These are phyloP conservation scores for Aphyosemion australe DNA, from an alignment of 2,113 vertebrate genomes.

Conservation along the genomic window DNA sequence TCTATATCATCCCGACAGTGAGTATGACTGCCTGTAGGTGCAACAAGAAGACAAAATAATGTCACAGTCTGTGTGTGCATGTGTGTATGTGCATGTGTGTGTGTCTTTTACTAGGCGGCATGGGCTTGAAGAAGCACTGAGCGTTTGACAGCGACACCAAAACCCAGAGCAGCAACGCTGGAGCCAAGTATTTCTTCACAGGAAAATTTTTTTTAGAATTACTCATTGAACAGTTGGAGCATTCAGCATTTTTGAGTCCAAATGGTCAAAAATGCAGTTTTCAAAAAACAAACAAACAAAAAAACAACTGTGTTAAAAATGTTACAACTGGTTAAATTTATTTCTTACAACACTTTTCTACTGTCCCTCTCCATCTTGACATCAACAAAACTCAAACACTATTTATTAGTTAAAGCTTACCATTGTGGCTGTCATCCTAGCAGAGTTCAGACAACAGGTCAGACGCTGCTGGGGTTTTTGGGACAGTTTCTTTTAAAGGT, in stretches of 20 bases:
- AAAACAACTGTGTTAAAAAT: too few relatives aligned
- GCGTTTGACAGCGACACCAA: conserved; percentile 36
- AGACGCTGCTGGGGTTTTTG: not conserved
- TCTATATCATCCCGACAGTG: conserved; percentile 52
- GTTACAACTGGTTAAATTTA: too few relatives aligned
- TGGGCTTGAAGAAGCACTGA: not conserved
- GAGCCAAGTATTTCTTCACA: conserved; percentile 43
- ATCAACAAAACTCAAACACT: not conserved
- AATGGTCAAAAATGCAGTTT: too few relatives aligned
- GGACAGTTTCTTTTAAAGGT: conserved; percentile 14
- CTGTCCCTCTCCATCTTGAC: not conserved
- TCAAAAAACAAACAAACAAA: too few relatives aligned
- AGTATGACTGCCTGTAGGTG: not conserved
- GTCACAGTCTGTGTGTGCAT: too few relatives aligned
- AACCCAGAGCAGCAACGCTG: conserved; percentile 47
- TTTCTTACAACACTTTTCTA: too few relatives aligned
- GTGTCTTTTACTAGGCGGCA: conserved; percentile 3
- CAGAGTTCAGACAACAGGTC: not conserved
- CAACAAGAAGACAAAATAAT: not conserved
- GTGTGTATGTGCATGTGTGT: too few relatives aligned
- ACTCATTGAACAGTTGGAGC: too few relatives aligned
- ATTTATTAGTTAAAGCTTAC: conserved; percentile 35
- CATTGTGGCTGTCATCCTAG: conserved; percentile 32
- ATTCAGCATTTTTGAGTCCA: too few relatives aligned
- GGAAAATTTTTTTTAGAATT: conserved; percentile 1